A percentile compares a stretch with the other conserved stretches of the same genome.
phyloP scores from a whole-genome alignment of 2,888 invertebrate genomes.

The Ennomos quercinarius region DNA sequence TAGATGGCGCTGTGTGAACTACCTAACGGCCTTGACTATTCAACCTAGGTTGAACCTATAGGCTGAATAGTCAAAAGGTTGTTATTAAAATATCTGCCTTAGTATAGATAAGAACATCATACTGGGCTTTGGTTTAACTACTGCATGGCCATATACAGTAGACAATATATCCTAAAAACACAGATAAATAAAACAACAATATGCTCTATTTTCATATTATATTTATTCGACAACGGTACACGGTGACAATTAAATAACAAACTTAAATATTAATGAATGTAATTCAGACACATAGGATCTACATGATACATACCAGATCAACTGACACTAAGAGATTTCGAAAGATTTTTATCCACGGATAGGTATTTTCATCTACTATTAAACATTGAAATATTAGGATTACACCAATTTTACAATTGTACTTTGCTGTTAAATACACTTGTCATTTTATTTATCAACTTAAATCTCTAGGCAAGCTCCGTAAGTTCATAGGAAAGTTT shows the following conservation, averaged over 20 bases:
- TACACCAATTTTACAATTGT: constrained; percentile 55
- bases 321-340: constrained; percentile 59
- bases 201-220: constrained; percentile 79
- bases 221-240: constrained; percentile 86
- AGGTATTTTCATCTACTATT: constrained; percentile 58
- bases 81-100: too few species aligned
- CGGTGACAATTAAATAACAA: constrained; percentile 82
- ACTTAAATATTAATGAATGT: constrained; percentile 78
- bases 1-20: too few species aligned
- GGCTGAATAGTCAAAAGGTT: too few species aligned
- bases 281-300: constrained; percentile 70
- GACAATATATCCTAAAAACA: not conserved
- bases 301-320: constrained; percentile 60
- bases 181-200: constrained; percentile 70
- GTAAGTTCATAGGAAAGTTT: too few species aligned
- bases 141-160: too few species aligned
- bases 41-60: too few species aligned
- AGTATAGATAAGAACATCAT: too few species aligned
- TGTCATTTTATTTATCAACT: constrained; percentile 2
- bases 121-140: too few species aligned
- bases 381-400: constrained; percentile 44
- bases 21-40: too few species aligned
- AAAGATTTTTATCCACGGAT: constrained; percentile 47
- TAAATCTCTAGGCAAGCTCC: too few species aligned
- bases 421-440: constrained; percentile 43